phyloP scores from a whole-genome alignment of 2,113 vertebrate genomes.

The Hippoglossus stenolepis region DNA sequence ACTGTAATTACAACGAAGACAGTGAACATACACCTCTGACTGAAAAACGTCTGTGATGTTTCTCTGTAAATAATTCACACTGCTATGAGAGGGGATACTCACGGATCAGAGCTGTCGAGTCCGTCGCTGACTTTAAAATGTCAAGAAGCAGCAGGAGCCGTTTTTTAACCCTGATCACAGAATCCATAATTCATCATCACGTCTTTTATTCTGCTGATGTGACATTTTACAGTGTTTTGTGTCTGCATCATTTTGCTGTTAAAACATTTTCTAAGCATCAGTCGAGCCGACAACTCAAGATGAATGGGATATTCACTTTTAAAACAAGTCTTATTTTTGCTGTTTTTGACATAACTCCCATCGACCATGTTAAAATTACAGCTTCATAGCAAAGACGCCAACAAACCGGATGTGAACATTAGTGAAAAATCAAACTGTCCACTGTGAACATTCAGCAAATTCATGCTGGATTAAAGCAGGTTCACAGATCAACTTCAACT shows the following conservation, averaged over 20 bases:
- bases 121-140: background rate
- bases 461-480: background rate
- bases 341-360: background rate
- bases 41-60: conserved; percentile 51
- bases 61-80: conserved; percentile 64
- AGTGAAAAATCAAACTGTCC: background rate
- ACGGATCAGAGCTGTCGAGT: conserved; percentile 60
- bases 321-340: background rate
- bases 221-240: background rate
- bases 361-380: background rate
- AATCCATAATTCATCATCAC: background rate
- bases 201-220: conserved; percentile 15
- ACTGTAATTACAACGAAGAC: conserved; percentile 55
- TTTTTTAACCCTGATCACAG: background rate
- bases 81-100: conserved; percentile 51
- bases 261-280: too few relatives aligned
- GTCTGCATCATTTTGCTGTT: background rate
- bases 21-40: conserved; percentile 48
- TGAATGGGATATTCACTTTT: too few relatives aligned
- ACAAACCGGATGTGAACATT: background rate
- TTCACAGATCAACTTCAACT: background rate
- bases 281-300: too few relatives aligned
- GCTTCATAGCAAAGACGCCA: background rate
- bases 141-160: background rate
- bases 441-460: background rate